Percentiles rank a stretch among this genome's conserved stretches.
phyloP scores from a whole-genome alignment of 2,113 vertebrate species.

The Stigmatopora nigra region DNA sequence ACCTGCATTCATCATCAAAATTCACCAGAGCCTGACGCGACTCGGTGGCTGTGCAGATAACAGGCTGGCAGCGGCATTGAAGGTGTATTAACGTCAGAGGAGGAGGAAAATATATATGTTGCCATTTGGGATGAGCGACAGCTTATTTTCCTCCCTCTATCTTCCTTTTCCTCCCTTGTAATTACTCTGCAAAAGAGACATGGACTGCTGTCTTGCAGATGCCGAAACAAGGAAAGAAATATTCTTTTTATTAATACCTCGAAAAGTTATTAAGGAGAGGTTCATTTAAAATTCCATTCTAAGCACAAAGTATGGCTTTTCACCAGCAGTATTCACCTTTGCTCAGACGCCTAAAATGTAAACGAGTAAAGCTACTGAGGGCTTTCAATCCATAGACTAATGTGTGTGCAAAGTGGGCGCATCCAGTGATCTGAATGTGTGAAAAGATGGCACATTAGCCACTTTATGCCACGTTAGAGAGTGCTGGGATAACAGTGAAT shows the following conservation, averaged over 20 bases:
- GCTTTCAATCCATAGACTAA: slow-evolving; percentile 42
- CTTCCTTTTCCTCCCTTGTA: slow-evolving; percentile 41
- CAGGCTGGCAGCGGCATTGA: slow-evolving; percentile 59
- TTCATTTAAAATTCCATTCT: slow-evolving; percentile 72
- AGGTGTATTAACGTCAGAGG: slow-evolving; percentile 57
- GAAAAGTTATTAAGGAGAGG: slow-evolving; percentile 63
- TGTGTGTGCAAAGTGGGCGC: slow-evolving; percentile 24
- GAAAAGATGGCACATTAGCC: slow-evolving; percentile 4
- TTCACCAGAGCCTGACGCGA: slow-evolving; percentile 59
- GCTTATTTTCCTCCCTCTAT: slow-evolving; percentile 45
- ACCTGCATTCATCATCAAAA: slow-evolving; percentile 67
- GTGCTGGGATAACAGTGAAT: not conserved
- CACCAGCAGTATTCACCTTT: slow-evolving; percentile 58
- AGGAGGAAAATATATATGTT: slow-evolving; percentile 63
- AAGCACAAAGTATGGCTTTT: slow-evolving; percentile 56
- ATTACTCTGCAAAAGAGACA: slow-evolving; percentile 67
- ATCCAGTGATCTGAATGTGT: slow-evolving; percentile 5
- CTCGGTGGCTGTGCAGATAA: slow-evolving; percentile 61
- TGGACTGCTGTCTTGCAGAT: slow-evolving; percentile 45
- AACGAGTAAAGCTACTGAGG: slow-evolving; percentile 37
- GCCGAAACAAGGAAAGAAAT: slow-evolving; percentile 46
- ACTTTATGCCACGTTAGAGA: slow-evolving; percentile 4
- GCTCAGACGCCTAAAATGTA: slow-evolving; percentile 36
- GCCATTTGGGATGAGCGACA: slow-evolving; percentile 49
- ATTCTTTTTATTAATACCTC: slow-evolving; percentile 65